These are phyloP conservation scores for Rutpela maculata DNA, from an alignment of 2,888 invertebrate genomes.

Conservation along the genomic window DNA sequence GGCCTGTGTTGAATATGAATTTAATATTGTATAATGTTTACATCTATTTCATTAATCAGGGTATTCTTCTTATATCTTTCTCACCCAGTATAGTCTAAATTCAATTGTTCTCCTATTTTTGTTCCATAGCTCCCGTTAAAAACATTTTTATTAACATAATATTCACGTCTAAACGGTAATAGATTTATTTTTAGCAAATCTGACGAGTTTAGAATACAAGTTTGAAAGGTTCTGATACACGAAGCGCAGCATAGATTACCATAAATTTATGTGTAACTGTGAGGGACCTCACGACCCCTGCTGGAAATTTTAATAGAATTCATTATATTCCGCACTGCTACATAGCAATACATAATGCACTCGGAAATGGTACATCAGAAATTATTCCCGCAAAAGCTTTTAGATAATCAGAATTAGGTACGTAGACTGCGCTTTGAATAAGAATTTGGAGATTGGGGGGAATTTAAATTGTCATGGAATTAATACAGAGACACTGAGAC, in stretches of 20 bases:
- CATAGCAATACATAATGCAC: constrained; percentile 7
- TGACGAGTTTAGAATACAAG: constrained; percentile 3
- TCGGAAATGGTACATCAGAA: background rate
- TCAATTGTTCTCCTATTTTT: background rate
- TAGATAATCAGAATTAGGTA: background rate
- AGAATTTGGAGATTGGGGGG: background rate
- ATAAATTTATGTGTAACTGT: background rate
- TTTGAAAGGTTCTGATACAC: background rate
- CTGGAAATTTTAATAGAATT: background rate
- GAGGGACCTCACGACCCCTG: background rate
- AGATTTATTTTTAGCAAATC: constrained; percentile 12
- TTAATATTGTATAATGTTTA: no score
- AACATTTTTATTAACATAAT: background rate
- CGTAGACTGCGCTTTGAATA: background rate
- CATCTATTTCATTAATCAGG: no score
- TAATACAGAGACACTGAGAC: no score
- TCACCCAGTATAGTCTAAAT: background rate
- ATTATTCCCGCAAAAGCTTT: background rate
- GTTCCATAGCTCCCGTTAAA: background rate
- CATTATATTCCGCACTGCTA: background rate
- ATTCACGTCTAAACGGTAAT: constrained; percentile 15
- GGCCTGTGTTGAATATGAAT: no score
- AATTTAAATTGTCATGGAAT: background rate
- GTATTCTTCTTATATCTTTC: no score
- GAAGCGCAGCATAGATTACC: background rate